Percentiles rank a stretch among this genome's conserved stretches.
Conservation (phyloP, 2,888 invertebrate genomes). For the Eilema depressum region DNA sequence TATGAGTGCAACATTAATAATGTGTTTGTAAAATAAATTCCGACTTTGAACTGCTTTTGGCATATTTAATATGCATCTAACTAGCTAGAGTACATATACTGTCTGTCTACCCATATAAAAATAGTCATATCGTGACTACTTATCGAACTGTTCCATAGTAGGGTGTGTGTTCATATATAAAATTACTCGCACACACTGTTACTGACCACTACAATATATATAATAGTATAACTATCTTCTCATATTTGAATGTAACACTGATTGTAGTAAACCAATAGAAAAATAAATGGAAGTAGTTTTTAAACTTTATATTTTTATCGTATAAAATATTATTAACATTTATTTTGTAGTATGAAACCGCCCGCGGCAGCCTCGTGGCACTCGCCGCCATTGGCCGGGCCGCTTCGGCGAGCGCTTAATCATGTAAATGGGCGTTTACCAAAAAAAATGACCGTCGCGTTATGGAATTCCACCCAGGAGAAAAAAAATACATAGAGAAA, state of each 20-base stretch:
- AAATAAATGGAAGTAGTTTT: constrained; percentile 68
- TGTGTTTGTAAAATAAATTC: constrained; percentile 28
- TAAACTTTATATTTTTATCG: constrained; percentile 29
- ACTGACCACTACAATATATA: constrained; percentile 52
- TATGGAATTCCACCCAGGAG: no score
- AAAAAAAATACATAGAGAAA: no score
- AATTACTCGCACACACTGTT: constrained; percentile 38
- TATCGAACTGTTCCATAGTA: constrained; percentile 46
- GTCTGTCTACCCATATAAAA: constrained; percentile 65
- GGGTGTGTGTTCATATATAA: constrained; percentile 46
- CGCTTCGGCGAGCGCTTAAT: constrained; percentile 38
- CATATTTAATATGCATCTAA: constrained; percentile 42
- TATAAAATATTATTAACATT: constrained; percentile 44
- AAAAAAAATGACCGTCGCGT: no score
- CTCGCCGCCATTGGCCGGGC: no score
- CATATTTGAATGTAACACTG: constrained; percentile 46
- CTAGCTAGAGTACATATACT: constrained; percentile 42
- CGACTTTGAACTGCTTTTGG: constrained; percentile 30
- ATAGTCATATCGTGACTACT: constrained; percentile 61
- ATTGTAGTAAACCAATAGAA: constrained; percentile 71
- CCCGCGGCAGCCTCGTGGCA: background rate
- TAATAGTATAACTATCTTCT: constrained; percentile 31
- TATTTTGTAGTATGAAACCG: constrained; percentile 9
- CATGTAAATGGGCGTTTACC: no score
- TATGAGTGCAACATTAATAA: background rate